Conservation (phyloP, 2,797 vertebrate species). For the Enteromius argenteus region DNA sequence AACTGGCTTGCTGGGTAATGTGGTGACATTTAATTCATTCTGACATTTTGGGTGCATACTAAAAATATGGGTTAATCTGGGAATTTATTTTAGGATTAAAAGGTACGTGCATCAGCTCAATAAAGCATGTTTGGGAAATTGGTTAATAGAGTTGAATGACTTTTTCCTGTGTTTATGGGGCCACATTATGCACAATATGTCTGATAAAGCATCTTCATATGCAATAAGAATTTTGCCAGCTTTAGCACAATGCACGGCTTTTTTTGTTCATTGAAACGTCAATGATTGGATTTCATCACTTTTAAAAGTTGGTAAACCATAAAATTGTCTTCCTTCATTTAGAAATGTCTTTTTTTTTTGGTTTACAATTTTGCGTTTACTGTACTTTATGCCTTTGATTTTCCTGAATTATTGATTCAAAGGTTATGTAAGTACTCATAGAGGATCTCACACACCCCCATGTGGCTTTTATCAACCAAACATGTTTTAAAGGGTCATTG, state of each 20-base stretch:
- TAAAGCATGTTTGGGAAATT: not conserved
- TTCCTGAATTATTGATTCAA: not conserved
- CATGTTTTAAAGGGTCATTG: not conserved
- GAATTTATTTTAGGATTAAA: too few relatives aligned
- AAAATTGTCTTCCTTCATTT: not conserved
- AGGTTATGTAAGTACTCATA: not conserved
- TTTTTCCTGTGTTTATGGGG: not conserved
- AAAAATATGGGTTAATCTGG: not conserved
- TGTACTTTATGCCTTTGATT: not conserved
- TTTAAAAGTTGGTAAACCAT: not conserved
- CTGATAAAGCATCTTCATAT: constrained; percentile 9
- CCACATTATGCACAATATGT: too few relatives aligned
- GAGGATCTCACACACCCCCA: constrained; percentile 8
- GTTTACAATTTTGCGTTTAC: not conserved
- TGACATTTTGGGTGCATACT: not conserved
- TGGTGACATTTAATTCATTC: not conserved
- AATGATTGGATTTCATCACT: not conserved
- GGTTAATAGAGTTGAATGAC: not conserved
- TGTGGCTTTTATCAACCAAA: not conserved
- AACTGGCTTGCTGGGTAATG: not conserved
- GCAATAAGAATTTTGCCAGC: constrained; percentile 16
- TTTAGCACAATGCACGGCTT: constrained; percentile 16
- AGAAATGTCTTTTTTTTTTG: not conserved
- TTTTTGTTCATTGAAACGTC: constrained; percentile 13
- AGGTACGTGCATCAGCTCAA: not conserved